These are phyloP conservation scores for Apis dorsata DNA, from an alignment of 1,140 invertebrate genomes.

Conservation along the genomic window DNA sequence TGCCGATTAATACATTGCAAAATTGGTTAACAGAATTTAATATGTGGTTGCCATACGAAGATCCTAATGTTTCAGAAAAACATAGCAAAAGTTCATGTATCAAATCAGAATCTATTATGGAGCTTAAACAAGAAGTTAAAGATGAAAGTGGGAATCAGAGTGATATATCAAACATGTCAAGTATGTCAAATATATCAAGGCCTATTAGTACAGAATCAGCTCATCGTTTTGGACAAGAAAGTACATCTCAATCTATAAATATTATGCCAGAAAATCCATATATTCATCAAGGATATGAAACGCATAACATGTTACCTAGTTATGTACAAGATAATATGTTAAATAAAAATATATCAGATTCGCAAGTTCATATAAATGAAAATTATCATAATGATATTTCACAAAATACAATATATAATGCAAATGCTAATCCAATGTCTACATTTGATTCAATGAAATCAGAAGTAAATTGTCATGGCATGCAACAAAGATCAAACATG, in stretches of 20 bases:
- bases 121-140: conserved; percentile 72
- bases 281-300: conserved; percentile 67
- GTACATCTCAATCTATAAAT: conserved; percentile 57
- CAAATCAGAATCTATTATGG: conserved; percentile 63
- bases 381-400: conserved; percentile 64
- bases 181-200: conserved; percentile 67
- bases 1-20: conserved; percentile 99
- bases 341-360: conserved; percentile 62
- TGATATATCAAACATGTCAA: conserved; percentile 68
- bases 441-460: conserved; percentile 66
- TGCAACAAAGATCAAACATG: conserved; percentile 52
- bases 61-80: conserved; percentile 68
- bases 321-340: conserved; percentile 67
- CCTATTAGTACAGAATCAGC: conserved; percentile 68
- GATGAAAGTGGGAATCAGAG: conserved; percentile 72
- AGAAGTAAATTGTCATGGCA: conserved; percentile 61
- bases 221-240: conserved; percentile 65
- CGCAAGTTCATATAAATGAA: conserved; percentile 56
- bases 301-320: conserved; percentile 60
- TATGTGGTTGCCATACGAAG: conserved; percentile 91
- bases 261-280: conserved; percentile 66
- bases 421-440: conserved; percentile 49
- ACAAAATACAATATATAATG: conserved; percentile 64
- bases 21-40: conserved; percentile 99
- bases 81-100: conserved; percentile 50